These are phyloP conservation scores for Psettodes erumei DNA, from an alignment of 2,113 vertebrate species.

Conservation along the genomic window DNA sequence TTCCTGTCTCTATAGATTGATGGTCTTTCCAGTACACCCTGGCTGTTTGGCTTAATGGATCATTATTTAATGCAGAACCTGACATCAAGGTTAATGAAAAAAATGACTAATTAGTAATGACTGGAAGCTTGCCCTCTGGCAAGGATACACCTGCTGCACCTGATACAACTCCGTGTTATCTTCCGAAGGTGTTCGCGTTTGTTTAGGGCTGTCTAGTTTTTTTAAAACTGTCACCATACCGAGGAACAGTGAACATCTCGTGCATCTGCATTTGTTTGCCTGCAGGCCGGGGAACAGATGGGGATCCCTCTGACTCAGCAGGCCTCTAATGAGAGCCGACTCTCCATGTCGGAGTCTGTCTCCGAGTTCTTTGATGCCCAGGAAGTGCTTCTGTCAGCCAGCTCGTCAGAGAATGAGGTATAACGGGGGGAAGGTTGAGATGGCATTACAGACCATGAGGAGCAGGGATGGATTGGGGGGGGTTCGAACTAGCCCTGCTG, in stretches of 20 bases:
- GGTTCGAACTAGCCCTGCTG: constrained; percentile 12
- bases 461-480: constrained; percentile 7
- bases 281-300: constrained; percentile 90
- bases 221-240: constrained; percentile 37
- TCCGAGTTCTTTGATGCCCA: constrained; percentile 99
- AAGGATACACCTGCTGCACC: constrained; percentile 42
- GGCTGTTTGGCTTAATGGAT: constrained; percentile 55
- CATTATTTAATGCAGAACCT: constrained; percentile 55
- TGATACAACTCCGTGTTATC: constrained; percentile 28
- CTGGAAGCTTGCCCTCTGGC: constrained; percentile 42
- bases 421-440: background rate
- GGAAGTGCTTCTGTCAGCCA: constrained; percentile 97
- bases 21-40: constrained; percentile 31
- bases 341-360: constrained; percentile 99
- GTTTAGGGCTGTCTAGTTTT: constrained; percentile 26
- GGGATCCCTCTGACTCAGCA: constrained; percentile 95
- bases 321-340: constrained; percentile 95
- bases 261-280: constrained; percentile 58
- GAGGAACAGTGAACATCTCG: constrained; percentile 34
- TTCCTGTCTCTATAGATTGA: constrained; percentile 51
- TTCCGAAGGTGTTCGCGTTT: constrained; percentile 33
- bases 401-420: constrained; percentile 98
- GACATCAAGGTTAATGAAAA: constrained; percentile 68
- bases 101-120: constrained; percentile 63
- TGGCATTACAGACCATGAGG: background rate